Percentiles rank a stretch among this genome's conserved stretches.
These are phyloP conservation scores for Anarrhichthys ocellatus DNA, from an alignment of 2,113 vertebrate species.

Conservation along the genomic window DNA sequence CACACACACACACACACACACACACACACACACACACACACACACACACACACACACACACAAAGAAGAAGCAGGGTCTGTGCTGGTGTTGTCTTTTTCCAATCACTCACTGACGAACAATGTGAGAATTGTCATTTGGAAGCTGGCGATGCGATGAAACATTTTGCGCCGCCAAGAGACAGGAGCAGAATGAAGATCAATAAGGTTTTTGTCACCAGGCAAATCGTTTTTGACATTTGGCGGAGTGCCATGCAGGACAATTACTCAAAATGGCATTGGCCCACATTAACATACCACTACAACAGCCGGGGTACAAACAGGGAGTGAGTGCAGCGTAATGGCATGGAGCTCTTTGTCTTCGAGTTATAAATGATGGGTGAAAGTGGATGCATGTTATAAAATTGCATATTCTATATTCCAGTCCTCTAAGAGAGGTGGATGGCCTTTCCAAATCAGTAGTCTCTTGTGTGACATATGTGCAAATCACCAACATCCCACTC, in stretches of 20 bases:
- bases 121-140: constrained; percentile 71
- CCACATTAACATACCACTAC: constrained; percentile 75
- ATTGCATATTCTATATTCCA: constrained; percentile 22
- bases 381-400: constrained; percentile 40
- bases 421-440: constrained; percentile 18
- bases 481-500: constrained; percentile 28
- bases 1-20: too few species aligned
- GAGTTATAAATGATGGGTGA: constrained; percentile 28
- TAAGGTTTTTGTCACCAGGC: constrained; percentile 73
- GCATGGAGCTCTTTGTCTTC: constrained; percentile 48
- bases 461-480: constrained; percentile 10
- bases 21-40: too few species aligned
- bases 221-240: constrained; percentile 85
- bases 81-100: constrained; percentile 49
- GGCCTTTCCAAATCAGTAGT: constrained; percentile 2
- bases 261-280: constrained; percentile 78
- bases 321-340: constrained; percentile 58
- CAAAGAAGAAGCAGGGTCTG: constrained; percentile 29
- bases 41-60: not conserved
- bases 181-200: constrained; percentile 81
- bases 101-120: constrained; percentile 64
- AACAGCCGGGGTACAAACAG: constrained; percentile 48
- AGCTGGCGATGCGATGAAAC: constrained; percentile 69
- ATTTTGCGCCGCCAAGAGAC: constrained; percentile 71
- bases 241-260: constrained; percentile 77